Evolutionary conservation across 2,797 vertebrate species (phyloP).

Genomic region (Gymnoscopelus braueri): DNA sequence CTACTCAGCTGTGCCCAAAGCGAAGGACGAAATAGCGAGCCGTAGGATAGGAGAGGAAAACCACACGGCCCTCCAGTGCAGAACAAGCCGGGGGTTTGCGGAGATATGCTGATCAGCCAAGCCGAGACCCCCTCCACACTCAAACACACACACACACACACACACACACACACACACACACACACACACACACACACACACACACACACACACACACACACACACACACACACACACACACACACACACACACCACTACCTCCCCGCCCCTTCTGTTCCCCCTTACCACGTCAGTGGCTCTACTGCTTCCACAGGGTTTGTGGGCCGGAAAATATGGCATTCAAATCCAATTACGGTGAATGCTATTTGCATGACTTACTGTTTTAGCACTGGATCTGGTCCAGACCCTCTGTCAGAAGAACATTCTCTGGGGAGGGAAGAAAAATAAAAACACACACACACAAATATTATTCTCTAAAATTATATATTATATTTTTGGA

Average conservation of each 20-base stretch:
- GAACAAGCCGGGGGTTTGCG: constrained; percentile 65
- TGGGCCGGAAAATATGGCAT: constrained; percentile 80
- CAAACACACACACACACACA: too few species aligned
- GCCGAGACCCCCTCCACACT: neutral
- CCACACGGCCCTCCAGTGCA: constrained; percentile 67
- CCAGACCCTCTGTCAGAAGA: constrained; percentile 64
- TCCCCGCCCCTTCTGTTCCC: neutral
- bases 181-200: too few species aligned
- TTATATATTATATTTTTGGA: too few species aligned
- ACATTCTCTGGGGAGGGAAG: constrained; percentile 25
- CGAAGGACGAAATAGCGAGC: constrained; percentile 50
- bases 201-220: too few species aligned
- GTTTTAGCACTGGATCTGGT: constrained; percentile 68
- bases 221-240: too few species aligned
- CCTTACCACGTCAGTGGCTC: constrained; percentile 68
- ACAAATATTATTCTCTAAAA: too few species aligned
- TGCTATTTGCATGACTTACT: constrained; percentile 79
- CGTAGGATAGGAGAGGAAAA: constrained; percentile 53
- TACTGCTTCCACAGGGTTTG: constrained; percentile 73
- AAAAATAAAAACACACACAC: constrained; percentile 15
- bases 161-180: too few species aligned
- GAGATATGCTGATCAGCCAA: neutral
- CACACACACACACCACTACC: constrained; percentile 5
- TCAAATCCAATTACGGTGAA: constrained; percentile 80
- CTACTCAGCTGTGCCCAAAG: constrained; percentile 66